These are phyloP conservation scores for Actenoides hombroni DNA, from an alignment of 2,113 vertebrate genomes.

Conservation along the genomic window DNA sequence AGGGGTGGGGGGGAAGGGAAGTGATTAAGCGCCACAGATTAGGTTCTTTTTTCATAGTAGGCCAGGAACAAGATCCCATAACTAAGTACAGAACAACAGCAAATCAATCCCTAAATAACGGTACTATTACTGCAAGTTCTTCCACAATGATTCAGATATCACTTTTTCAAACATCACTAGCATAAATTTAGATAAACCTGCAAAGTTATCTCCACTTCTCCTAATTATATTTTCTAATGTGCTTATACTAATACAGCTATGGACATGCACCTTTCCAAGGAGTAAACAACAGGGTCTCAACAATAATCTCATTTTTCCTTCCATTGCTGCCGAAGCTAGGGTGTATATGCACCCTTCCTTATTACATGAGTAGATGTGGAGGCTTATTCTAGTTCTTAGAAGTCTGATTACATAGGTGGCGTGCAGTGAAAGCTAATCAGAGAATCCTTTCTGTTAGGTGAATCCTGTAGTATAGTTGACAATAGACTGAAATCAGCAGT, in stretches of 20 bases:
- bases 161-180: rapidly evolving
- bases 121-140: neutral
- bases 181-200: neutral
- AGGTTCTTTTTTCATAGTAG: neutral
- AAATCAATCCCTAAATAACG: rapidly evolving
- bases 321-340: neutral
- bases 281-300: rapidly evolving
- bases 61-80: neutral
- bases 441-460: neutral
- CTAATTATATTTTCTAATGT: neutral
- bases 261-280: neutral
- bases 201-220: neutral
- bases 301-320: neutral
- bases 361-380: neutral
- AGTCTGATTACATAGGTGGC: neutral
- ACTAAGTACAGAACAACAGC: neutral
- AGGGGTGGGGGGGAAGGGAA: rapidly evolving
- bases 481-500: neutral
- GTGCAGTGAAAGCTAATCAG: neutral
- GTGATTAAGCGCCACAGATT: rapidly evolving
- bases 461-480: neutral
- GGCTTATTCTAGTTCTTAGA: neutral
- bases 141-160: neutral
- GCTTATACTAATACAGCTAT: neutral
- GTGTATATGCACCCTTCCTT: neutral